phyloP scores from a whole-genome alignment of 2,888 invertebrate species.

The Troilus luridus region DNA sequence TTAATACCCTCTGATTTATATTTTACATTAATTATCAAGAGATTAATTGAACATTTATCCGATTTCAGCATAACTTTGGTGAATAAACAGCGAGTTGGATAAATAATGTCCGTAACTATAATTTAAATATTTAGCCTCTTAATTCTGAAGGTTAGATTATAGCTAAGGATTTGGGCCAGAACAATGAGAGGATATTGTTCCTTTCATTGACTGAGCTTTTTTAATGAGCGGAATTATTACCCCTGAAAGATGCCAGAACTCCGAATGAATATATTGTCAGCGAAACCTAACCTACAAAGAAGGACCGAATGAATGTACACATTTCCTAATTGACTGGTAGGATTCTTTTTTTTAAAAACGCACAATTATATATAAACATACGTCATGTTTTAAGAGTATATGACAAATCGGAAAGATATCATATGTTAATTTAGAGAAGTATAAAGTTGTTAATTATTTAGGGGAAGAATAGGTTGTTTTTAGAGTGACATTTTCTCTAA shows the following conservation, averaged over 20 bases:
- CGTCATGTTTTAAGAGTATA: not conserved
- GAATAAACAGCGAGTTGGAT: too few species aligned
- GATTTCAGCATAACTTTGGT: too few species aligned
- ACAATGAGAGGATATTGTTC: too few species aligned
- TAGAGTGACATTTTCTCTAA: not conserved
- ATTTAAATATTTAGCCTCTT: too few species aligned
- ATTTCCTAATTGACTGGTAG: not conserved
- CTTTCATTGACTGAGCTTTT: too few species aligned
- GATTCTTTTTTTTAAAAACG: not conserved
- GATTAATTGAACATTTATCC: too few species aligned
- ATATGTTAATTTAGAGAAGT: not conserved
- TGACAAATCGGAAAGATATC: not conserved
- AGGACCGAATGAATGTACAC: too few species aligned
- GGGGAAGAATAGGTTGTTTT: not conserved
- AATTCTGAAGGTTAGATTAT: too few species aligned
- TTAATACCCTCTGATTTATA: too few species aligned
- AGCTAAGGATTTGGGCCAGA: too few species aligned
- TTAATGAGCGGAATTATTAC: not conserved
- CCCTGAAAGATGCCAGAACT: not conserved
- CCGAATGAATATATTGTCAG: not conserved
- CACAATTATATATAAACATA: not conserved
- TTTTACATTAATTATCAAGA: too few species aligned
- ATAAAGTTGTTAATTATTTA: not conserved
- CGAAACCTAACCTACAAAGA: not conserved
- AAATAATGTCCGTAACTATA: too few species aligned